Evolutionary conservation across 92 coral and sea anemone genomes (phyloP).

Genomic region (Bergia sp.): DNA sequence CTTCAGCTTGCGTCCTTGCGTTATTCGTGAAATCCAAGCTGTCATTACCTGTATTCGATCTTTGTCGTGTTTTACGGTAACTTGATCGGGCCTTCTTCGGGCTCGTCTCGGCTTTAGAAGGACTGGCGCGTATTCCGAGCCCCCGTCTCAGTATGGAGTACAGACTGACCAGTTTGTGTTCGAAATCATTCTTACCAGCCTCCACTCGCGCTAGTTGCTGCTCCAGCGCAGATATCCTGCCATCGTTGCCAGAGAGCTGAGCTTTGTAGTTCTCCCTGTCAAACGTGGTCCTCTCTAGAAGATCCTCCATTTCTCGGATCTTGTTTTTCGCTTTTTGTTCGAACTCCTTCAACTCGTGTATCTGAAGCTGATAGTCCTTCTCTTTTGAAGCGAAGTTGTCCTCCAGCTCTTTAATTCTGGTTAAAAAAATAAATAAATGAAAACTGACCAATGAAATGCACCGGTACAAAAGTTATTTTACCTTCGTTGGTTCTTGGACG

Average conservation of each 20-base stretch:
- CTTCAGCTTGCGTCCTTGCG: no score
- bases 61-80: slow-evolving; percentile 58
- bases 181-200: slow-evolving; percentile 71
- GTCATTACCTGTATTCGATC: slow-evolving; percentile 54
- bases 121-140: slow-evolving; percentile 69
- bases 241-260: slow-evolving; percentile 87
- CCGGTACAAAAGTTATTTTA: slow-evolving; percentile 14
- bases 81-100: slow-evolving; percentile 76
- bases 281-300: slow-evolving; percentile 78
- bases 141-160: slow-evolving; percentile 78
- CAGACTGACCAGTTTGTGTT: slow-evolving; percentile 72
- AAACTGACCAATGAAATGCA: not conserved
- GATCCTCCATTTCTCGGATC: slow-evolving; percentile 72
- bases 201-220: slow-evolving; percentile 76
- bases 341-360: slow-evolving; percentile 65
- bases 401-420: slow-evolving; percentile 71
- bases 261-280: slow-evolving; percentile 90
- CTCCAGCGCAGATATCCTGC: slow-evolving; percentile 79
- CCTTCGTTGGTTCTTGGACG: slow-evolving; percentile 77
- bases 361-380: slow-evolving; percentile 74
- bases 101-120: slow-evolving; percentile 63
- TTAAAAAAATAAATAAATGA: not conserved
- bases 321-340: slow-evolving; percentile 76
- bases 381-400: slow-evolving; percentile 78
- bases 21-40: no score